phyloP scores from a whole-genome alignment of 2,888 invertebrate genomes.

The Acanthococcus lagerstroemiae region DNA sequence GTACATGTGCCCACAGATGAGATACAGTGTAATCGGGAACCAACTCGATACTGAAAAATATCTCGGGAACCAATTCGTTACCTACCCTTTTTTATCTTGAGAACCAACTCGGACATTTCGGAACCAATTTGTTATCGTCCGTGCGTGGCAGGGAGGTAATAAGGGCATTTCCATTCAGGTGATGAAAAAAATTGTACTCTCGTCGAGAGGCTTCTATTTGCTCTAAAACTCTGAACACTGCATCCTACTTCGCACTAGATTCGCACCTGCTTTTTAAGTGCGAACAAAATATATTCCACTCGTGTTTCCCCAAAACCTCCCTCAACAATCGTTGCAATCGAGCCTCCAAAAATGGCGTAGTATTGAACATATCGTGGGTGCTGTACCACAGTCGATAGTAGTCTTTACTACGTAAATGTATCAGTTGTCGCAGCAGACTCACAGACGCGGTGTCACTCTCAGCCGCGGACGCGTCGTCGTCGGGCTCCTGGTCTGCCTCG shows the following conservation, averaged over 20 bases:
- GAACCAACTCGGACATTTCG: too few relatives aligned
- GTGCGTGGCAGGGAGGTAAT: too few relatives aligned
- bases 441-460: background rate
- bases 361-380: constrained; percentile 20
- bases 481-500: background rate
- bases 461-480: background rate
- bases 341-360: constrained; percentile 20
- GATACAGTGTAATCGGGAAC: too few relatives aligned
- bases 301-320: constrained; percentile 7
- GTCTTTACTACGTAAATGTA: background rate
- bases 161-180: too few relatives aligned
- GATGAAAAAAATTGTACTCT: too few relatives aligned
- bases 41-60: too few relatives aligned
- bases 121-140: too few relatives aligned
- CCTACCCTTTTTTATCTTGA: too few relatives aligned
- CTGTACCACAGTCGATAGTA: constrained; percentile 20
- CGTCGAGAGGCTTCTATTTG: too few relatives aligned
- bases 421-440: background rate
- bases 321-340: constrained; percentile 13
- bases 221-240: too few relatives aligned
- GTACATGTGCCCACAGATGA: too few relatives aligned
- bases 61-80: too few relatives aligned
- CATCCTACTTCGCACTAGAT: background rate
- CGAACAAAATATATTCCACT: constrained; percentile 8
- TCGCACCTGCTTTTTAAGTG: background rate